Conservation (phyloP, 2,113 vertebrate species). For the Pionites leucogaster region DNA sequence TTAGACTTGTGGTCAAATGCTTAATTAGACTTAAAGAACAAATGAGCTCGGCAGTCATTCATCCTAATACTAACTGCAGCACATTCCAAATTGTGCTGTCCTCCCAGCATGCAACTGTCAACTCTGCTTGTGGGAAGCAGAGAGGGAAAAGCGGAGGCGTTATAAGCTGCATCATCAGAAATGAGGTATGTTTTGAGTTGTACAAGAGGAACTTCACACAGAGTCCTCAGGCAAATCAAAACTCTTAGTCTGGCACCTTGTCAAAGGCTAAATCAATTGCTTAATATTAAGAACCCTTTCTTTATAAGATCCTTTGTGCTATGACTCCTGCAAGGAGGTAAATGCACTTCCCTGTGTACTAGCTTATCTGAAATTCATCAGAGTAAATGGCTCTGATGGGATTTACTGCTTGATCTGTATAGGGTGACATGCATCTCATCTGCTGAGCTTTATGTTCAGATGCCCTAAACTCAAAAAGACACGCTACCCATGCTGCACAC, state of each 20-base stretch:
- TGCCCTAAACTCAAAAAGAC: not conserved
- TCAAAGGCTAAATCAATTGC: not conserved
- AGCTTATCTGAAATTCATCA: not conserved
- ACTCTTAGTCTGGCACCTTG: not conserved
- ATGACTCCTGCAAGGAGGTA: not conserved
- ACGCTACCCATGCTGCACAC: not conserved
- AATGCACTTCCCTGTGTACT: not conserved
- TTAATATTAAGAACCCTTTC: not conserved
- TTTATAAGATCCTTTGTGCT: not conserved
- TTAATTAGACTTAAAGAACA: not conserved
- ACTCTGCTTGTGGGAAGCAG: not conserved
- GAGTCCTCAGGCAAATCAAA: not conserved
- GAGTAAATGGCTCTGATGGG: not conserved
- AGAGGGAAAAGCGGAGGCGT: not conserved
- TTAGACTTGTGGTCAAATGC: not conserved
- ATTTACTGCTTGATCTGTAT: slow-evolving; percentile 3
- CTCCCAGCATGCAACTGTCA: not conserved
- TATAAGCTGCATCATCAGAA: not conserved
- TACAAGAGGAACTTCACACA: not conserved
- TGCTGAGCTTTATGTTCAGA: not conserved
- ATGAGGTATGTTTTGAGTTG: not conserved
- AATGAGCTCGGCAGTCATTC: not conserved
- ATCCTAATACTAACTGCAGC: not conserved
- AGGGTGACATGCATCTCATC: not conserved
- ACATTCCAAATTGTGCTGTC: not conserved